Evolutionary conservation across 2,797 vertebrate species (phyloP), one percentile per base, ranked within the genome.

Genomic region (Chelonia mydas): DNA sequence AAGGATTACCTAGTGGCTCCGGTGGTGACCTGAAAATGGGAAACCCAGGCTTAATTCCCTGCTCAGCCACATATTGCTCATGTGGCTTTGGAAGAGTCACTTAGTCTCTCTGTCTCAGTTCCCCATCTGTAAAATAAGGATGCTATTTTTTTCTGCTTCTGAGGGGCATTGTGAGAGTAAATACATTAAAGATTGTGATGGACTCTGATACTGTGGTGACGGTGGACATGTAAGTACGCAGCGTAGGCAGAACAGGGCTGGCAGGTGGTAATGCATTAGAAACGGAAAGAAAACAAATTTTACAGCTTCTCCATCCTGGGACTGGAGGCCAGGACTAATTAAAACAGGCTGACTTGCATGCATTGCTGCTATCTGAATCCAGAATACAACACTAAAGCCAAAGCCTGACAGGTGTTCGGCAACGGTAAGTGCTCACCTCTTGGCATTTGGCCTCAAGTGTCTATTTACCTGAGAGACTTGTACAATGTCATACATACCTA

Each of bases 31-130:
- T 9, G 53, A 65, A 28, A 47, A 77, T 2, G 5, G 8, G 5
- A 59, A n/a, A 77, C 74, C 37, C 6, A 82, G 86, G 74, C 57
- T 90, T 31, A 68, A 81, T 90, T 54, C 1, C 84, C 87, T 96
- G 2, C 11, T 96, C 50, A 61, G 0, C 9, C 41, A 25, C 27
- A 81, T 19, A 15, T 17, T 87, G 83, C 27, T 12, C 31, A 19
- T 57, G 54, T 86, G 51, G 82, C 21, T 89, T 90, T 13, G 33
- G 80, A 28, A 33, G 88, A 90, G 89, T 54, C 47, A 88, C 1
- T 88, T 83, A 19, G 9, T 23, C 9, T 72, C 19, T 72, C 9
- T 41, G 65, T 11, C 65, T n/a, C 65, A 72, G 5, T 72, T 72
- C 11, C n/a, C n/a, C 10, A 41, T 23, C 10, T 11, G 68, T 72